Evolutionary conservation across 2,797 vertebrate genomes (phyloP).

Genomic region (Psittacula derbiana): DNA sequence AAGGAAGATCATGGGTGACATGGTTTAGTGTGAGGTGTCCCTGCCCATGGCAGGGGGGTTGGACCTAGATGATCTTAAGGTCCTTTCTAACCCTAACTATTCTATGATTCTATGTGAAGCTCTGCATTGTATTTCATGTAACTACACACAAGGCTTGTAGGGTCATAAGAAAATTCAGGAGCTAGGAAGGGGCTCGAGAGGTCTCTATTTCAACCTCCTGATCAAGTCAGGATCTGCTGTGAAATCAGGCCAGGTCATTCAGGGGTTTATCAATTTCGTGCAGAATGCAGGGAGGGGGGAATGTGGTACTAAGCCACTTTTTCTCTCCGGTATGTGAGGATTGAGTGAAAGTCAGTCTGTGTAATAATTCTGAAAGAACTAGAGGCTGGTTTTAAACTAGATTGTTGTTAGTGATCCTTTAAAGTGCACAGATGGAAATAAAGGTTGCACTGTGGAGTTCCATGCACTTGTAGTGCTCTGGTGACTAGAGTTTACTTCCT

Average conservation of each 20-base stretch:
- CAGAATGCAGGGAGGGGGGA: not conserved
- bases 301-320: not conserved
- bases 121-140: not conserved
- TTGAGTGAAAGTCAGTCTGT: not conserved
- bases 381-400: not conserved
- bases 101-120: not conserved
- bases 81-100: too few species aligned
- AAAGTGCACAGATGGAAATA: not conserved
- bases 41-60: too few species aligned
- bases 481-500: not conserved
- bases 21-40: too few species aligned
- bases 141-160: not conserved
- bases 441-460: not conserved
- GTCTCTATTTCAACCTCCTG: not conserved
- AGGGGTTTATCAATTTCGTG: not conserved
- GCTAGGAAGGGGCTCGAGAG: not conserved
- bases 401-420: not conserved
- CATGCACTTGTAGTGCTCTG: not conserved
- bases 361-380: not conserved
- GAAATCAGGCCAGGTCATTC: not conserved
- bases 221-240: not conserved
- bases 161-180: not conserved
- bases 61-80: not conserved
- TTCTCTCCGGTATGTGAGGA: not conserved
- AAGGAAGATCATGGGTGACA: not conserved